These are phyloP conservation scores for Aricia agestis DNA, from an alignment of 1,140 invertebrate species.

Conservation along the genomic window DNA sequence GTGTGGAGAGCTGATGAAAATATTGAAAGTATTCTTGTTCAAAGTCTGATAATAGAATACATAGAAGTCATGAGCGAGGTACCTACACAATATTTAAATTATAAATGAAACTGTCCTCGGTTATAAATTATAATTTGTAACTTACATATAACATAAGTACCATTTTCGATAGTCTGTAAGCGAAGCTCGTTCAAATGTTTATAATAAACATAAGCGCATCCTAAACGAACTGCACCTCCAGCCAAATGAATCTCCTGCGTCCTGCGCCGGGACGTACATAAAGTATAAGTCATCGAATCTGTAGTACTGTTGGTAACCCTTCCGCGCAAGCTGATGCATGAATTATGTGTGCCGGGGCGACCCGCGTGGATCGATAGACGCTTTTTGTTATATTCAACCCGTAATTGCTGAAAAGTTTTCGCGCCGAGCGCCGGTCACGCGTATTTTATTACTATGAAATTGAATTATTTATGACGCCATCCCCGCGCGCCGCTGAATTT, in stretches of 20 bases:
- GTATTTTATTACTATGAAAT: conserved; percentile 76
- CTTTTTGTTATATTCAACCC: conserved; percentile 73
- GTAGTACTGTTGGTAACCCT: conserved; percentile 69
- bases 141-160: too few relatives aligned
- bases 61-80: too few relatives aligned
- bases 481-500: conserved; percentile 62
- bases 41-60: too few relatives aligned
- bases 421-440: conserved; percentile 68
- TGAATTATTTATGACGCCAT: conserved; percentile 73
- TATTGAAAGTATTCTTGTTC: neutral
- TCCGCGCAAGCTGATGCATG: conserved; percentile 73
- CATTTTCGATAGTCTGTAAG: too few relatives aligned
- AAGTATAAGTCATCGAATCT: conserved; percentile 67
- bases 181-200: too few relatives aligned
- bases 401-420: conserved; percentile 76
- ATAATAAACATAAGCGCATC: too few relatives aligned
- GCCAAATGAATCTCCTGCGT: conserved; percentile 32
- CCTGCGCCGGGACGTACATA: conserved; percentile 56
- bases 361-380: conserved; percentile 56
- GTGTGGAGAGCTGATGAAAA: neutral
- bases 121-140: too few relatives aligned
- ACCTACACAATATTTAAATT: too few relatives aligned
- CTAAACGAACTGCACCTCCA: too few relatives aligned
- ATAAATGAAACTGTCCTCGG: too few relatives aligned
- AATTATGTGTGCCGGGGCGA: conserved; percentile 57